Conservation (phyloP, 2,888 invertebrate species). For the Parapristionchus giblindavisi region DNA sequence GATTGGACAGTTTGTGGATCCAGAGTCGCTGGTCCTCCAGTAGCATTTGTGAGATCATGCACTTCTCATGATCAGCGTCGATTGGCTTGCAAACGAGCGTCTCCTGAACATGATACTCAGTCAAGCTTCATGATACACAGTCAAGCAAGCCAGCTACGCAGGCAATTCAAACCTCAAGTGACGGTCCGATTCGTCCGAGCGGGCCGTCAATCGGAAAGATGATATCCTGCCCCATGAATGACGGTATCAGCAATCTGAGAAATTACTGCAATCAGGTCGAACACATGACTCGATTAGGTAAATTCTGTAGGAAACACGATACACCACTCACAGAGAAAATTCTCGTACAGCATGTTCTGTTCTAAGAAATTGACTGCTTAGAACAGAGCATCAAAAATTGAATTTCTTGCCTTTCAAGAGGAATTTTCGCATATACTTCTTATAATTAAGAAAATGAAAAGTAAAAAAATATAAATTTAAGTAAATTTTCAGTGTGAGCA, state of each 20-base stretch:
- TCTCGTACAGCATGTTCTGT: no score
- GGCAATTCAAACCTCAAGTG: slow-evolving; percentile 39
- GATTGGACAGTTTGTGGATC: slow-evolving; percentile 47
- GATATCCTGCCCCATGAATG: slow-evolving; percentile 60
- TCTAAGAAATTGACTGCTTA: no score
- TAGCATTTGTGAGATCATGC: slow-evolving; percentile 51
- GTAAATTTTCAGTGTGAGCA: neutral
- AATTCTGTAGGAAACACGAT: no score
- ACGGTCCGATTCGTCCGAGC: slow-evolving; percentile 54
- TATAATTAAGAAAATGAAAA: no score
- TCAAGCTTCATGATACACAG: no score
- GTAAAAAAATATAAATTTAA: neutral
- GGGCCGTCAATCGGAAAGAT: slow-evolving; percentile 63
- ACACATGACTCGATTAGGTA: no score
- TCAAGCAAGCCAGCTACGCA: neutral
- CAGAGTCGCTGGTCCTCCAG: slow-evolving; percentile 52
- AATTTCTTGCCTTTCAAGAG: no score
- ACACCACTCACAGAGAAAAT: no score
- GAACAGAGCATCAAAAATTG: no score
- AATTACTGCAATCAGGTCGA: no score
- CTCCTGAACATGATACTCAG: no score
- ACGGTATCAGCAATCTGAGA: slow-evolving; percentile 57
- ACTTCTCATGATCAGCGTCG: slow-evolving; percentile 45
- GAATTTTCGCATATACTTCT: no score
- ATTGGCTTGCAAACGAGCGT: slow-evolving; percentile 50